phyloP scores from a whole-genome alignment of 2,113 vertebrate species.

The Tragelaphus scriptus region DNA sequence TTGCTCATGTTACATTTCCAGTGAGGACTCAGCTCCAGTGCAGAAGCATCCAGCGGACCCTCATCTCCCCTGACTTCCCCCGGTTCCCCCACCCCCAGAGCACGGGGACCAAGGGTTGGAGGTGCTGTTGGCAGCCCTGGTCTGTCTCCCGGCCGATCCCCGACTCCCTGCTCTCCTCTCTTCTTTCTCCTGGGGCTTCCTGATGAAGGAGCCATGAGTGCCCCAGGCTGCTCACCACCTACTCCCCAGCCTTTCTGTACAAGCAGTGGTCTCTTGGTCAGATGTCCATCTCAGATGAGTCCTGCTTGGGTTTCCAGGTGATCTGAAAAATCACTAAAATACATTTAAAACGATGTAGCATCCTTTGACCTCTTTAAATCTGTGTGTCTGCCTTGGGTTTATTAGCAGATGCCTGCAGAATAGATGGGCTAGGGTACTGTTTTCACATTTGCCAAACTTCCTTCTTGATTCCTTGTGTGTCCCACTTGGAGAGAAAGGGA shows the following conservation, averaged over 20 bases:
- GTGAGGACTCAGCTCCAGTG: neutral
- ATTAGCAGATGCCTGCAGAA: neutral
- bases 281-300: neutral
- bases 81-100: neutral
- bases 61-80: neutral
- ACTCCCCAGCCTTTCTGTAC: neutral
- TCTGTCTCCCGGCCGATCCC: neutral
- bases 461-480: neutral
- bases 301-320: neutral
- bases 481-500: neutral
- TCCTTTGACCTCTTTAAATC: neutral
- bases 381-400: neutral
- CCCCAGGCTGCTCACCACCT: neutral
- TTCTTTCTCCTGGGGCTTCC: neutral
- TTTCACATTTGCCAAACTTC: neutral
- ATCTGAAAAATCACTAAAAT: constrained; percentile 18
- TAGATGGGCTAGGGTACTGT: neutral
- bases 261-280: neutral
- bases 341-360: neutral
- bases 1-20: constrained; percentile 32
- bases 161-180: neutral
- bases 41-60: neutral
- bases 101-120: neutral
- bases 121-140: neutral
- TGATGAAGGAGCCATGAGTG: neutral